phyloP scores from a whole-genome alignment of 2,113 vertebrate genomes.

The Ciconia stormi region DNA sequence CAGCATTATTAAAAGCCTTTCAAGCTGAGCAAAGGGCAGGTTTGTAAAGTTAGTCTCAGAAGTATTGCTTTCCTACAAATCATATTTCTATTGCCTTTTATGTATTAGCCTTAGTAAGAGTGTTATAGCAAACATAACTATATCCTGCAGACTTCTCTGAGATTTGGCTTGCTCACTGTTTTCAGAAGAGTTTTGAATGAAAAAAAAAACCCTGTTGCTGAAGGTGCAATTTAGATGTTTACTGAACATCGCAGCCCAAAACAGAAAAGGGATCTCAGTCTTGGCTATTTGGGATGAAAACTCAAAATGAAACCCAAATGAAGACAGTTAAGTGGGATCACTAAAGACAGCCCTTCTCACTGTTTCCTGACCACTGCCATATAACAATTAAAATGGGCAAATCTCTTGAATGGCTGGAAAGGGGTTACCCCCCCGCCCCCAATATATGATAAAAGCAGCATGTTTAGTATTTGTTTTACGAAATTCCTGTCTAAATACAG shows the following conservation, averaged over 20 bases:
- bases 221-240: neutral
- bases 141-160: neutral
- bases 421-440: too few relatives aligned
- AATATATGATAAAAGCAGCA: neutral
- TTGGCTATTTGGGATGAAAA: neutral
- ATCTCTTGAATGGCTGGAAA: neutral
- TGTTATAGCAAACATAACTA: neutral
- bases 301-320: neutral
- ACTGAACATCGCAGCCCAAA: fast-evolving
- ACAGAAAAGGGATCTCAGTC: neutral
- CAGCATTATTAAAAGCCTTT: conserved; percentile 5
- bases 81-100: neutral
- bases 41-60: neutral
- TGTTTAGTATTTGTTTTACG: neutral
- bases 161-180: fast-evolving
- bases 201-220: fast-evolving
- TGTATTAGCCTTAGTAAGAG: neutral
- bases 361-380: neutral
- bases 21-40: neutral
- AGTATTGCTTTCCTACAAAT: neutral
- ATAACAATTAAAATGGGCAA: neutral
- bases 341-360: neutral
- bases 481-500: neutral
- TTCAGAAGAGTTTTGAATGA: neutral
- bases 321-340: neutral